Evolutionary conservation across 2,113 vertebrate species (phyloP), one percentile per base, ranked within the genome.

Genomic region (Mastomys natalensis): DNA sequence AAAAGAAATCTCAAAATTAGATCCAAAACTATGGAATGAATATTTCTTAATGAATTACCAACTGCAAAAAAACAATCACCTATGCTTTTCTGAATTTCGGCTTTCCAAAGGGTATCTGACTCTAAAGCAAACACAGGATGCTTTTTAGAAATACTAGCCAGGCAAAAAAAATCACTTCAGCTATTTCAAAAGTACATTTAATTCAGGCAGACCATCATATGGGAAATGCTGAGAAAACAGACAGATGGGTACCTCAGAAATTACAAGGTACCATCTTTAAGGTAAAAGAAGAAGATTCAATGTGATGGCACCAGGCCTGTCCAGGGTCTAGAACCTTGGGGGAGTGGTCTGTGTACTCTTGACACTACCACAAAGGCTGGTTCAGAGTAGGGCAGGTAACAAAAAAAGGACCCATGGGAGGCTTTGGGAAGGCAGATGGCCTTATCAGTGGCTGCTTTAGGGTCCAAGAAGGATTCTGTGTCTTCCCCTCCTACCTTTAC

Each of bases 121-220:
- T 84, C 37, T 85, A 78, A 40, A 53, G 29, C 5, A 95, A 7
- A 92, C 60, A 26, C 26, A 78, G 10, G 45, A 74, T 40, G 87
- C 45, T 89, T 82, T n/a, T 76, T 74, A 73, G 22, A 51, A 37
- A 5, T 84, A 15, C 31, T 78, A 92, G 86, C 55, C 51, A 95
- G 74, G 74, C 58, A 96, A 94, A 58, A 9, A 80, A 84, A 92
- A 68, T 51, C 55, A 55, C 16, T 51, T 37, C 19, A 51, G 62
- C 2, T 24, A 13, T 95, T 88, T 92, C 86, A 90, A 66, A 85
- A 53, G 55, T 12, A 11, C 3, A 84, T 94, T 89, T 87, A 95
- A 92, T 34, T n/a, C 4, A 15, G n/a, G 62, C 78, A 94, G 60
- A 0, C 58, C 55, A 31, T 51, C 60, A 43, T 6, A 40, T 0